phyloP scores from a whole-genome alignment of 1,140 invertebrate species.

The Adoxophyes honmai region DNA sequence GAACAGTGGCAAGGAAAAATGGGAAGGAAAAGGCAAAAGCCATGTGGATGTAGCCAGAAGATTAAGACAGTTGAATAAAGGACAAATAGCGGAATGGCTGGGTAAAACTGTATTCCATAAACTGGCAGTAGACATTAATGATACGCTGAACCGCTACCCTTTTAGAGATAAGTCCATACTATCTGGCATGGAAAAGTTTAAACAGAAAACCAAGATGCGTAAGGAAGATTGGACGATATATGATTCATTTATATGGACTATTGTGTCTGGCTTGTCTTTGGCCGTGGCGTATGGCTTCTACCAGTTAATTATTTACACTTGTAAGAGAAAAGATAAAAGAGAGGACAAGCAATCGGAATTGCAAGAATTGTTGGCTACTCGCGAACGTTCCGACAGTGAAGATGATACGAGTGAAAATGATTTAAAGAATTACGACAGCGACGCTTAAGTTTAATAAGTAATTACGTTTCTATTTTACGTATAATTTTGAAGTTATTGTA shows the following conservation, averaged over 20 bases:
- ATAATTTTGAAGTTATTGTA: no score
- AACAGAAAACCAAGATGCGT: slow-evolving; percentile 29
- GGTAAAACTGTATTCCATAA: slow-evolving; percentile 78
- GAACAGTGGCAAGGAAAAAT: slow-evolving; percentile 65
- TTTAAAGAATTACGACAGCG: no score
- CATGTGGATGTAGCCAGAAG: slow-evolving; percentile 75
- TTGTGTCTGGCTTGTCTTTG: slow-evolving; percentile 28
- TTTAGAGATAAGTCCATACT: slow-evolving; percentile 29
- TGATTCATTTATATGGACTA: slow-evolving; percentile 39
- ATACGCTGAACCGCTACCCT: slow-evolving; percentile 39
- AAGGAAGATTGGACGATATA: slow-evolving; percentile 33
- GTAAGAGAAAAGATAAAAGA: slow-evolving; percentile 19
- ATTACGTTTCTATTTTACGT: not conserved
- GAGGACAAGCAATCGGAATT: not conserved
- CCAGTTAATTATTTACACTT: slow-evolving; percentile 28
- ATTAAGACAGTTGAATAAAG: slow-evolving; percentile 77
- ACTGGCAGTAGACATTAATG: slow-evolving; percentile 77
- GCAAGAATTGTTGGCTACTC: slow-evolving; percentile 1
- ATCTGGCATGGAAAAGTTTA: slow-evolving; percentile 26
- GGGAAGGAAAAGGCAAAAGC: slow-evolving; percentile 75
- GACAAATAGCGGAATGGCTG: slow-evolving; percentile 79
- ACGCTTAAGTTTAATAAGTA: not conserved
- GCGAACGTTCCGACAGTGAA: not conserved
- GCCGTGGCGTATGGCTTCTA: slow-evolving; percentile 29
- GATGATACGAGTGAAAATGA: not conserved